Base-by-base conservation (phyloP, 2,888 invertebrate genomes). In the Polydrusus tereticollis region DNA sequence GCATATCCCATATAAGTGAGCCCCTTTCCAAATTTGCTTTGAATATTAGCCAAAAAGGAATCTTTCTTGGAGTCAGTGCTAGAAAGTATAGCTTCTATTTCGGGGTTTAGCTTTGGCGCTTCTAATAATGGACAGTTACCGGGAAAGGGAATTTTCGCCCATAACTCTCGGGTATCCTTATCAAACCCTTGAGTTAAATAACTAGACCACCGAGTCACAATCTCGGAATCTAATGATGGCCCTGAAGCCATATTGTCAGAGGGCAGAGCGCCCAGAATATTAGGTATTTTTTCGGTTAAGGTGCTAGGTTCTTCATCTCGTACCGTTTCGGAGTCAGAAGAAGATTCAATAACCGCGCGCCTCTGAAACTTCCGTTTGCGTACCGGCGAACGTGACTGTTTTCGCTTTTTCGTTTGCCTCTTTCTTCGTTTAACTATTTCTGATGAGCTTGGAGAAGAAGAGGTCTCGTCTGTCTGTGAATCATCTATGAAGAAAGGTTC, bases 131-230 rank as follows among this genome's bases (percentile, higher is more conserved):
- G 2, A 60, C 60, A 60, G 43, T 60, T 60, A 16, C 33, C 64
- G 43, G 47, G 64, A 20, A 64, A 50, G n/a, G 21, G 26, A 14
- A 41, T 60, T 12, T 43, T 38, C 21, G 60, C 18, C 23, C 38
- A 43, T 18, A 21, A 10, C 26, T 38, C 20, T 43, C 60, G 16
- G 16, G 43, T 43, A 8, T 60, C 60, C 41, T 60, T 60, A 21
- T 60, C 60, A 41, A 60, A 41, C n/a, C 60, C 60, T 3, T 41
- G 14, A 12, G 60, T 21, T 41, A 60, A 21, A 43, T 60, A 60
- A 60, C 21, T 60, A 41, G 60, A 33, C 60, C 60, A 60, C n/a
- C 60, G 38, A 10, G 60, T 33, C 20, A 60, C 60, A 38, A 60
- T 41, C 23, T 43, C 33, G 23, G 38, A 41, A 2, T 60, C 43